A percentile compares a stretch with the other conserved stretches of the same genome.
Evolutionary conservation across 2,888 invertebrate species (phyloP).

Genomic region (Agriopis aurantiaria): DNA sequence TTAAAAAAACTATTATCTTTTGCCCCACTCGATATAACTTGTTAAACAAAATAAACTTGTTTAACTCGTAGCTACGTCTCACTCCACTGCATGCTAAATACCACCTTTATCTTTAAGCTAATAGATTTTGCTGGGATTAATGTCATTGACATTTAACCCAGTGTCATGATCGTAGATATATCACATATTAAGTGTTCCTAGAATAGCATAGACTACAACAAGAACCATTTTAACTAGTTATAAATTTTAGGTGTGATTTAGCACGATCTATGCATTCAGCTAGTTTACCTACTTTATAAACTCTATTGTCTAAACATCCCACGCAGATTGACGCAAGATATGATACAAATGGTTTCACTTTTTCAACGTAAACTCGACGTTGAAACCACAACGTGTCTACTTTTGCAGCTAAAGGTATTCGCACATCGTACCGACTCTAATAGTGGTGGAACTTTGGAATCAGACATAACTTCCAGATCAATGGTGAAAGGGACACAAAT

Average conservation of each 20-base stretch:
- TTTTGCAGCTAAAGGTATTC: background rate
- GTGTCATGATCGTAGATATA: background rate
- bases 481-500: background rate
- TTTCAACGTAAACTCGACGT: background rate
- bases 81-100: background rate
- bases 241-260: background rate
- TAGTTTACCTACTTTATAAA: constrained; percentile 12
- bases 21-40: no score
- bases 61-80: no score
- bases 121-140: background rate
- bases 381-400: background rate
- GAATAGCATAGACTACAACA: no score
- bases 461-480: background rate
- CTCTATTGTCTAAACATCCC: constrained; percentile 10
- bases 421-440: background rate
- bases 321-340: constrained; percentile 18
- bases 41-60: no score
- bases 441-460: background rate
- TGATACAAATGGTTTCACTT: constrained; percentile 24
- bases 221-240: background rate
- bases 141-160: constrained; percentile 6
- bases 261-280: background rate
- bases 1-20: no score
- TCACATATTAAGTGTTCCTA: background rate
- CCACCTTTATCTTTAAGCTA: background rate